Conservation (phyloP, 2,113 vertebrate genomes). For the Nerophis ophidion region DNA sequence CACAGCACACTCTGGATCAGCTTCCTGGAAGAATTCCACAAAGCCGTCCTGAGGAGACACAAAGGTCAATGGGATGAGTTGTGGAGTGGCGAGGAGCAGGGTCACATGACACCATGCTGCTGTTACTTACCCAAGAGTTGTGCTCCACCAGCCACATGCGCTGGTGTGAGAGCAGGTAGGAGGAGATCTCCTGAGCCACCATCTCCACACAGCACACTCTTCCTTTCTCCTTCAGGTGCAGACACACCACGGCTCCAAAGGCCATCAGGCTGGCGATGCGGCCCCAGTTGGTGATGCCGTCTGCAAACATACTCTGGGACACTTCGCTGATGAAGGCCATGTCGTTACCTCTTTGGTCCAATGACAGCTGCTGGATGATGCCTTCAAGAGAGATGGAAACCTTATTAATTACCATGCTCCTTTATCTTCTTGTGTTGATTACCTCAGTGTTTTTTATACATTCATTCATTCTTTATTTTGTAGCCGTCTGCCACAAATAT, state of each 20-base stretch:
- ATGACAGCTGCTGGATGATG: slow-evolving; percentile 78
- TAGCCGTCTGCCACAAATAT: no score
- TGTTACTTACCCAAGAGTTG: slow-evolving; percentile 81
- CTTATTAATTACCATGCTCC: background rate
- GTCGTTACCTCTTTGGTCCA: slow-evolving; percentile 66
- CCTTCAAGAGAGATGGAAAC: slow-evolving; percentile 58
- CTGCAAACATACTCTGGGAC: slow-evolving; percentile 75
- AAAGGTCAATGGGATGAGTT: no score
- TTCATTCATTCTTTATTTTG: no score
- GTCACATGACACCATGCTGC: background rate
- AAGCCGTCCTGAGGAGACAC: slow-evolving; percentile 79
- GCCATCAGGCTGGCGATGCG: slow-evolving; percentile 83
- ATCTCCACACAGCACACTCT: slow-evolving; percentile 67
- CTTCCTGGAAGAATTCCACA: slow-evolving; percentile 83
- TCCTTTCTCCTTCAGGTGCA: slow-evolving; percentile 71
- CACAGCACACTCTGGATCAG: slow-evolving; percentile 80
- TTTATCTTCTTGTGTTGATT: background rate
- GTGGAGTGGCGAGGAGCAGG: background rate
- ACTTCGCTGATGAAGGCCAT: slow-evolving; percentile 67
- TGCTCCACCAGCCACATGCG: slow-evolving; percentile 84
- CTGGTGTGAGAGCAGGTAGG: slow-evolving; percentile 76
- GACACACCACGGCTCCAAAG: slow-evolving; percentile 82
- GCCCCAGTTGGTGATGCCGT: slow-evolving; percentile 89
- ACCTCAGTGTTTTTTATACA: background rate
- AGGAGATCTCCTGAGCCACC: slow-evolving; percentile 75